Evolutionary conservation across 2,113 vertebrate genomes (phyloP), one percentile per base, ranked within the genome.

Genomic region (Brachyhypopomus occidentalis): DNA sequence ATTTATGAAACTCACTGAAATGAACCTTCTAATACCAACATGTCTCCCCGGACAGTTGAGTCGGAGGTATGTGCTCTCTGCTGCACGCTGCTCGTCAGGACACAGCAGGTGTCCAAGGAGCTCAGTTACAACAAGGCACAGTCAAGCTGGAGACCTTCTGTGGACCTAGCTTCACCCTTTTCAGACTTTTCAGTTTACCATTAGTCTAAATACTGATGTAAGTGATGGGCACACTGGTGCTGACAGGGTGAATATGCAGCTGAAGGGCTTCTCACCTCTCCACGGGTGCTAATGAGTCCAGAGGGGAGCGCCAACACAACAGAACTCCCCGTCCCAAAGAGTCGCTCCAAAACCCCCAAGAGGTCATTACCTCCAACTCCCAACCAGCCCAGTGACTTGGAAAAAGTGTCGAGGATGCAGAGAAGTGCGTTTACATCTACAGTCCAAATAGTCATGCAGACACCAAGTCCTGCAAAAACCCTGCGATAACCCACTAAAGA

Each of bases 1-100:
- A 94, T 94, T 94, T 94, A 95, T 95, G 90, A 93, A 76, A 72
- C 55, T 52, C 36, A 7, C 36, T 62, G 20, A 63, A 20, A 63
- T 19, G 25, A 63, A 76, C 38, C 16, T 38, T 63, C 16, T 58
- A 62, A 62, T 6, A 59, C 45, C 22, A 38, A 64, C 27, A 56
- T 30, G 72, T 58, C 7, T 78, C 30, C 67, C n/a, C 23, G n/a
- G 48, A 77, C 34, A 70, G n/a, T 25, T 63, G 66, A 41, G 41
- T 25, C 72, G 6, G n/a, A 52, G 60, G 81, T 38, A 41, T 36
- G 27, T 4, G 16, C 3, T 22, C 52, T 34, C 45, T n/a, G 78
- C 63, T 83, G 81, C 48, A 83, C 14, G 30, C 45, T 14, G 71
- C 34, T 19, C 30, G 48, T 52, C 34, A 27, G 59, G 5, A 64